These are phyloP conservation scores for Urocolius indicus DNA, from an alignment of 2,113 vertebrate species.

Conservation along the genomic window DNA sequence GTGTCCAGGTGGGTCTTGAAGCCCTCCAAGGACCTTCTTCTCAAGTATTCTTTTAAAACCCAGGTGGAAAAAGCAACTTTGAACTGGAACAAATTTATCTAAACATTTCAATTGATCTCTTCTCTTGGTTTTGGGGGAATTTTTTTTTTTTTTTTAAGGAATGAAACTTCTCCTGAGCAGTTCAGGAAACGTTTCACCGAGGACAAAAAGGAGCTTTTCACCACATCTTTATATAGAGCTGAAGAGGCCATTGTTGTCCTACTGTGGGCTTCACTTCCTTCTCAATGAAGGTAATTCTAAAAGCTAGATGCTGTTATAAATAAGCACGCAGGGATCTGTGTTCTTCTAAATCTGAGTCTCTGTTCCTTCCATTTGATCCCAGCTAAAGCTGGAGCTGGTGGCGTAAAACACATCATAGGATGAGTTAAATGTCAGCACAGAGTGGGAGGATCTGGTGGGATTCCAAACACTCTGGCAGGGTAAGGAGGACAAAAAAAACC, in stretches of 20 bases:
- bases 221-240: neutral
- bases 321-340: neutral
- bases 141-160: neutral
- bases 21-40: neutral
- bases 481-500: neutral
- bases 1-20: too few relatives aligned
- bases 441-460: slow-evolving; percentile 51
- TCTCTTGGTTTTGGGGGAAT: neutral
- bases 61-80: neutral
- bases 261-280: neutral
- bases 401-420: slow-evolving; percentile 19
- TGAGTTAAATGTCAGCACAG: slow-evolving; percentile 64
- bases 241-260: neutral
- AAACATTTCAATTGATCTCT: neutral
- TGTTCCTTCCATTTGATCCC: slow-evolving; percentile 30
- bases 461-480: slow-evolving; percentile 38
- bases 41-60: neutral
- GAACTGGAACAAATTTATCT: neutral
- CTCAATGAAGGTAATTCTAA: slow-evolving; percentile 43
- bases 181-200: neutral
- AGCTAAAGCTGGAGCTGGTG: slow-evolving; percentile 24
- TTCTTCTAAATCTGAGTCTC: slow-evolving; percentile 31
- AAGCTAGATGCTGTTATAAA: slow-evolving; percentile 16
- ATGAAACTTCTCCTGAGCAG: neutral
- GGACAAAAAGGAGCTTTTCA: neutral